These are phyloP conservation scores for Heliangelus exortis DNA, from an alignment of 2,797 vertebrate genomes.

Conservation along the genomic window DNA sequence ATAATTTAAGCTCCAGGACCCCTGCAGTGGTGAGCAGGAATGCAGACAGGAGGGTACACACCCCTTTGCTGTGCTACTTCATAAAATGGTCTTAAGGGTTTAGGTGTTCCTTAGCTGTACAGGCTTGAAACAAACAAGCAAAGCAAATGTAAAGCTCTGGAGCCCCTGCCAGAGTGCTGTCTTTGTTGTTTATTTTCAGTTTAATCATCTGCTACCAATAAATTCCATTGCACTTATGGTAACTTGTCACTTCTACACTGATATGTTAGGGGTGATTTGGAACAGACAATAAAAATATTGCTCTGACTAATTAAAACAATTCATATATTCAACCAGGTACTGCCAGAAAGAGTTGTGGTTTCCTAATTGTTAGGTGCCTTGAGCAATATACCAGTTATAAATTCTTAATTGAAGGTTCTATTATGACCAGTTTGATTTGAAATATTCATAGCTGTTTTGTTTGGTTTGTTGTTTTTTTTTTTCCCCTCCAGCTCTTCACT, in stretches of 20 bases:
- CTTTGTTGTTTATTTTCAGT: constrained; percentile 37
- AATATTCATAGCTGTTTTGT: constrained; percentile 25
- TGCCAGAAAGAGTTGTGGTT: constrained; percentile 28
- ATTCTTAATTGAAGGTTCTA: constrained; percentile 40
- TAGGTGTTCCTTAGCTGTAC: background rate
- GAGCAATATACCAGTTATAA: constrained; percentile 8
- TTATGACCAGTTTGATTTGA: background rate
- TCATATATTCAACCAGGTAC: background rate
- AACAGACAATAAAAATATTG: constrained; percentile 46
- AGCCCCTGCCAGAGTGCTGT: background rate
- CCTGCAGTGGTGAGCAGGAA: background rate
- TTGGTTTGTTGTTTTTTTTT: background rate
- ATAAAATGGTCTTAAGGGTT: background rate
- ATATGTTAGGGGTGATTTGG: constrained; percentile 39
- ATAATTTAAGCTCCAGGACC: background rate
- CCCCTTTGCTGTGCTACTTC: background rate
- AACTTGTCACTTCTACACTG: constrained; percentile 28
- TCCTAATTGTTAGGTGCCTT: constrained; percentile 24
- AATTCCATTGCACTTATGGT: constrained; percentile 28
- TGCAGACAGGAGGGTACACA: background rate
- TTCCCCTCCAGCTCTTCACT: constrained; percentile 87
- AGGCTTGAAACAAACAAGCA: background rate
- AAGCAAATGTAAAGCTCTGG: background rate
- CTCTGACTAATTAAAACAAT: constrained; percentile 41
- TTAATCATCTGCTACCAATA: constrained; percentile 50